phyloP scores from a whole-genome alignment of 92 coral and sea anemone genomes.

The Phenganax marumi region DNA sequence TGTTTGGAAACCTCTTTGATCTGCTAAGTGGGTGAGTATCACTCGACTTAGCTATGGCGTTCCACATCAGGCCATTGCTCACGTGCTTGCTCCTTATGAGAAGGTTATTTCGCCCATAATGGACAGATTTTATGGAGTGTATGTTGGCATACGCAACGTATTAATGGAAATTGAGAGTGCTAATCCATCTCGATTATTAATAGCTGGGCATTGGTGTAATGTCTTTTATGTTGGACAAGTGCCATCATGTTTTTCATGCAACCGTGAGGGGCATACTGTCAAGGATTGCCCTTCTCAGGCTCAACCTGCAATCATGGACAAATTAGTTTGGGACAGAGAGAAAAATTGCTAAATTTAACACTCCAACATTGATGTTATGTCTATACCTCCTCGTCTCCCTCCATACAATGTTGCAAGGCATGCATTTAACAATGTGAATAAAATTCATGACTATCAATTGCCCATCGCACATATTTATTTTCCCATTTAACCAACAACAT shows the following conservation, averaged over 20 bases:
- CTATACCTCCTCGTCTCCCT: too few species aligned
- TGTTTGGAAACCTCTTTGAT: not conserved
- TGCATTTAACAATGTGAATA: too few species aligned
- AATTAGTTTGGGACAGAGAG: too few species aligned
- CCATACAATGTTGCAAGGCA: too few species aligned
- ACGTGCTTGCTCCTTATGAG: not conserved
- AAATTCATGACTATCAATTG: too few species aligned
- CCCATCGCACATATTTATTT: not conserved
- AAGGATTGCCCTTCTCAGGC: not conserved
- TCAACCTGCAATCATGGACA: conserved; percentile 43
- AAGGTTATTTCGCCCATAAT: not conserved
- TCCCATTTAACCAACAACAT: too few species aligned
- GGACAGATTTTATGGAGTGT: too few species aligned
- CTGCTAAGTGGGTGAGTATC: not conserved
- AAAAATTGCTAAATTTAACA: too few species aligned
- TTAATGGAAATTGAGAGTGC: not conserved
- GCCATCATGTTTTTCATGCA: conserved; percentile 24
- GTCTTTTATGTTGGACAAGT: conserved; percentile 12
- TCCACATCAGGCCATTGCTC: conserved; percentile 1
- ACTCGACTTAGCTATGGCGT: not conserved
- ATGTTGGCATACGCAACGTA: not conserved
- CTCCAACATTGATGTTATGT: too few species aligned
- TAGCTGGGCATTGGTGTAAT: not conserved
- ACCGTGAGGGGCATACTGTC: conserved; percentile 1
- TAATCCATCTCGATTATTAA: not conserved